Evolutionary conservation across 2,113 vertebrate species (phyloP).

Genomic region (Siniperca knerii): DNA sequence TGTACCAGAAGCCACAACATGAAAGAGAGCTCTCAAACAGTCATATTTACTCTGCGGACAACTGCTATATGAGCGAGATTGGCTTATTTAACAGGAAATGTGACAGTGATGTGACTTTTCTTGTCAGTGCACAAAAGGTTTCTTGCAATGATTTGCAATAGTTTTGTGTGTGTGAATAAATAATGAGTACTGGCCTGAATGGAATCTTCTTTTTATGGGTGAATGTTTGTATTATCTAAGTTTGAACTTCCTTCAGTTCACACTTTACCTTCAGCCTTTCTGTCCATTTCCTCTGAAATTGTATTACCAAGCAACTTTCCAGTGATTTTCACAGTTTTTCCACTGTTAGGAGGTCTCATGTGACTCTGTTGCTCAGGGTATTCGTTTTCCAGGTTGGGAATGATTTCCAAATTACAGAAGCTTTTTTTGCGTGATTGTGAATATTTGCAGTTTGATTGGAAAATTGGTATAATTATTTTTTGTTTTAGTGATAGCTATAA

Average conservation of each 20-base stretch:
- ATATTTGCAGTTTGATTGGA: background rate
- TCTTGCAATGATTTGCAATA: background rate
- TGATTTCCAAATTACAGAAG: background rate
- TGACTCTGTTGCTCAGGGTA: slow-evolving; percentile 28
- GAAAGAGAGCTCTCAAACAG: slow-evolving; percentile 11
- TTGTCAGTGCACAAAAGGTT: background rate
- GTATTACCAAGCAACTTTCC: slow-evolving; percentile 56
- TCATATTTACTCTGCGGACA: slow-evolving; percentile 1
- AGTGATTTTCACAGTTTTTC: slow-evolving; percentile 53
- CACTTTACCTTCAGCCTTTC: slow-evolving; percentile 55
- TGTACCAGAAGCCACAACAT: slow-evolving; percentile 56
- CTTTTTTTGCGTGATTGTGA: background rate
- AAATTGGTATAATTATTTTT: background rate
- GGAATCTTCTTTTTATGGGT: slow-evolving; percentile 6
- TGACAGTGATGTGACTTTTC: background rate
- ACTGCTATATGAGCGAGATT: background rate
- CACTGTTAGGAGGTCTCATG: slow-evolving; percentile 20
- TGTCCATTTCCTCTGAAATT: slow-evolving; percentile 70
- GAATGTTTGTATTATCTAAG: slow-evolving; percentile 59
- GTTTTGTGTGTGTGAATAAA: background rate
- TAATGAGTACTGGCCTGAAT: background rate
- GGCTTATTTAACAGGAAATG: background rate
- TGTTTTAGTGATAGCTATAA: background rate
- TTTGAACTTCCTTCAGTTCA: slow-evolving; percentile 65
- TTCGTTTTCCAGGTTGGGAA: slow-evolving; percentile 36